Evolutionary conservation across 2,888 invertebrate genomes (phyloP), one percentile per base, ranked within the genome.

Genomic region (Brachyopa scutellaris): DNA sequence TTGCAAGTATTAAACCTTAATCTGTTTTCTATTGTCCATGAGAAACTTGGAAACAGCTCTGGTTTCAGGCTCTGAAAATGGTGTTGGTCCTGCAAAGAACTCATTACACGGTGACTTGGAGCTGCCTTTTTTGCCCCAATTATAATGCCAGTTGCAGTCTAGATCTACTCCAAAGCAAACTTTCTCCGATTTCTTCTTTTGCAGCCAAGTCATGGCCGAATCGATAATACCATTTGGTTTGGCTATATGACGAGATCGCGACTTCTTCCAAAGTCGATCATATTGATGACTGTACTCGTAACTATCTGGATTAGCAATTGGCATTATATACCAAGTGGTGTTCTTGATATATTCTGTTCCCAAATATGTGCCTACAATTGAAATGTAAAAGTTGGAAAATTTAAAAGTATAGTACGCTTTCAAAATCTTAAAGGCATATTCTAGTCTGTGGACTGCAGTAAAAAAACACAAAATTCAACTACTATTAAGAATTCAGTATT

Each of bases 1-100:
- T n/a, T n/a, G n/a, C n/a, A 4, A 86, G 19, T 89, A 26, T 89
- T 29, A 86, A 86, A 93, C 92, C 91, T 94, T 92, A 17, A 94
- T 93, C 80, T 93, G 92, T 83, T 93, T 93, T 82, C 91, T 90
- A 85, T 92, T 91, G 85, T 93, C 92, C 72, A 92, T 88, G 9
- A 93, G 86, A 85, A 93, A 94, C 78, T 93, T 92, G 0, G 94
- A 93, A 33, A 95, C 92, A 0, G 94, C 93, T 84, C 92, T 91
- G 0, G 94, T 95, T 90, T 96, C 96, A 0, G 95, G 95, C 86
- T 96, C 96, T 4, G 95, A 96, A 88, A 95, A 95, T 1, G 95
- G 93, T 15, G 91, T 88, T 0, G 94, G 92, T 0, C 96, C 96
- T 0, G 94, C 93, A 88, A 93, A 96, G 84, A 94, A 94, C 59